Percentiles rank a stretch among this genome's conserved stretches.
Evolutionary conservation across 2,113 vertebrate species (phyloP).

Genomic region (Nymphicus hollandicus): DNA sequence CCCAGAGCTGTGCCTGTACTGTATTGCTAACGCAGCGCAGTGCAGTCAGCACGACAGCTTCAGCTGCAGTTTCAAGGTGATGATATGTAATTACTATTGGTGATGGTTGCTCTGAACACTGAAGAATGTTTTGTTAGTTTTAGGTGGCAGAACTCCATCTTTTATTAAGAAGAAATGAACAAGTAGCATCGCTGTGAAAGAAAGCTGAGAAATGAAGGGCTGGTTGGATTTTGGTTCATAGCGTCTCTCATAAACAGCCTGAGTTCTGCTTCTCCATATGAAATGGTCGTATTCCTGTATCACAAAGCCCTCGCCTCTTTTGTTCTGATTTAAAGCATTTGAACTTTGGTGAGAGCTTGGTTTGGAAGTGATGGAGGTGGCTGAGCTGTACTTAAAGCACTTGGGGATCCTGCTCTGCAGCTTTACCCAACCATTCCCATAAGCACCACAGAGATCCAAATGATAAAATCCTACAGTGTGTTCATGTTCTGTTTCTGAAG

Average conservation of each 20-base stretch:
- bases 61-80: not conserved
- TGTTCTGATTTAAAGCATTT: not conserved
- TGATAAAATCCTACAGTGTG: not conserved
- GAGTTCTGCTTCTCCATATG: not conserved
- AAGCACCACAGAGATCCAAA: not conserved
- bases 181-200: not conserved
- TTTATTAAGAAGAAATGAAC: not conserved
- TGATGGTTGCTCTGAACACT: not conserved
- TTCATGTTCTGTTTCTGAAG: not conserved
- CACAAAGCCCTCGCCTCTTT: not conserved
- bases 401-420: not conserved
- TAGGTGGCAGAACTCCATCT: not conserved
- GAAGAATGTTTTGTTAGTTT: not conserved
- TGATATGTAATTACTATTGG: not conserved
- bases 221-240: not conserved
- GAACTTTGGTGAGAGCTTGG: not conserved
- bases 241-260: not conserved
- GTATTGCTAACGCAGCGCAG: not conserved
- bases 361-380: not conserved
- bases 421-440: not conserved
- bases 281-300: accelerated
- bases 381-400: not conserved
- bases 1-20: not conserved
- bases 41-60: not conserved
- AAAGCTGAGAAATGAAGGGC: not conserved